A percentile compares a stretch with the other conserved stretches of the same genome.
phyloP scores from a whole-genome alignment of 2,113 vertebrate genomes.

The Nannospalax galili region DNA sequence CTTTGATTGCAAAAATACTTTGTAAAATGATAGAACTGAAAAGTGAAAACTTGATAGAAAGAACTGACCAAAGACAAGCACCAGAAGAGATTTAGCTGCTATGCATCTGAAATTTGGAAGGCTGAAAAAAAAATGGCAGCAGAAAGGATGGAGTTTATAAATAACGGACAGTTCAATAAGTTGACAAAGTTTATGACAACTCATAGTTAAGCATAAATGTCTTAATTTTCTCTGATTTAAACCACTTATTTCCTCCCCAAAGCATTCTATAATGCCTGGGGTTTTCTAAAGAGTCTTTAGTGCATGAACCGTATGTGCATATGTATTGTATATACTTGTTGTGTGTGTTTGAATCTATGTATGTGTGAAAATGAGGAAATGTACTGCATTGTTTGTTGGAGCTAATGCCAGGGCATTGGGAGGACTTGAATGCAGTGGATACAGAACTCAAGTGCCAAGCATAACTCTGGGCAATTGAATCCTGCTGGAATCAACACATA shows the following conservation, averaged over 20 bases:
- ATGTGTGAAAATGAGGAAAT: not conserved
- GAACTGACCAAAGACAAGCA: not conserved
- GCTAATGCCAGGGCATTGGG: not conserved
- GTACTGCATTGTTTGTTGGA: not conserved
- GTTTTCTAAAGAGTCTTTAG: not conserved
- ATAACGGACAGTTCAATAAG: not conserved
- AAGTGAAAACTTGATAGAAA: not conserved
- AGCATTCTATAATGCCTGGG: not conserved
- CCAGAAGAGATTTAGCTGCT: not conserved
- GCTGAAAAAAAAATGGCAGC: not conserved
- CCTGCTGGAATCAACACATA: not conserved
- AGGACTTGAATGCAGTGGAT: not conserved
- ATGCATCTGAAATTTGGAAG: not conserved
- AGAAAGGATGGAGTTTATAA: not conserved
- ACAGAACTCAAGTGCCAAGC: not conserved
- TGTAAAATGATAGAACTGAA: not conserved
- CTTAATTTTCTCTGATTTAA: conserved; percentile 23
- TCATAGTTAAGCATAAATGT: not conserved
- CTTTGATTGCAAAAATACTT: not conserved
- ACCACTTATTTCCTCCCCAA: not conserved
- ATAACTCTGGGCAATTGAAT: not conserved
- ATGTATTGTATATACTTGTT: not conserved
- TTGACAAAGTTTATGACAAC: not conserved
- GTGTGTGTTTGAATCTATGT: not conserved
- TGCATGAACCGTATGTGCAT: not conserved